These are phyloP conservation scores for Hypothenemus hampei DNA, from an alignment of 1,140 invertebrate species.

Conservation along the genomic window DNA sequence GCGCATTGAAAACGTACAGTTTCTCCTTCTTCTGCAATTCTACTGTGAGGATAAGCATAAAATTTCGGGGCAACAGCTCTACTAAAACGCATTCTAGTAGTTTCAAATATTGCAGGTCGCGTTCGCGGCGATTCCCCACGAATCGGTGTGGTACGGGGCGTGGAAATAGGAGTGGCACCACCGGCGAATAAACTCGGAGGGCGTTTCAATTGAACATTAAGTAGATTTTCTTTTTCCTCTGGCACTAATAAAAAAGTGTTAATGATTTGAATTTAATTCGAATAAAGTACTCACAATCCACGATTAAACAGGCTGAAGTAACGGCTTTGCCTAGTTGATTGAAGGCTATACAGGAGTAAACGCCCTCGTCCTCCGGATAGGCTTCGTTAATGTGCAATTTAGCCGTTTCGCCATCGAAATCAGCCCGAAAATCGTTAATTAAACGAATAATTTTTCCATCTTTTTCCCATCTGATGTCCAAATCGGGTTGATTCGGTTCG, in stretches of 20 bases:
- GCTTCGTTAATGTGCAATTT: conserved; percentile 68
- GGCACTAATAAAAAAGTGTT: conserved; percentile 54
- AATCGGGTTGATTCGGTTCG: conserved; percentile 56
- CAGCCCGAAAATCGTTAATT: conserved; percentile 61
- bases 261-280: not conserved
- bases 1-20: conserved; percentile 74
- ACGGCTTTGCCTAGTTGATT: conserved; percentile 75
- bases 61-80: conserved; percentile 66
- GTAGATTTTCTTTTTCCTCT: conserved; percentile 70
- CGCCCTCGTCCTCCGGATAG: conserved; percentile 83
- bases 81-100: conserved; percentile 15
- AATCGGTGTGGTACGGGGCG: conserved; percentile 55
- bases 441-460: conserved; percentile 64
- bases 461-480: conserved; percentile 74
- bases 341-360: conserved; percentile 77
- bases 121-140: conserved; percentile 58
- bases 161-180: conserved; percentile 66
- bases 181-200: conserved; percentile 61
- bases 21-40: conserved; percentile 71
- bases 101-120: conserved; percentile 2
- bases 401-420: conserved; percentile 63
- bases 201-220: conserved; percentile 61
- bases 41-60: conserved; percentile 81
- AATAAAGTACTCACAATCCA: conserved; percentile 60
- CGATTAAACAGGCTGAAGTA: conserved; percentile 73